A percentile compares a stretch with the other conserved stretches of the same genome.
Evolutionary conservation across 2,113 vertebrate species (phyloP).

Genomic region (Ia io): DNA sequence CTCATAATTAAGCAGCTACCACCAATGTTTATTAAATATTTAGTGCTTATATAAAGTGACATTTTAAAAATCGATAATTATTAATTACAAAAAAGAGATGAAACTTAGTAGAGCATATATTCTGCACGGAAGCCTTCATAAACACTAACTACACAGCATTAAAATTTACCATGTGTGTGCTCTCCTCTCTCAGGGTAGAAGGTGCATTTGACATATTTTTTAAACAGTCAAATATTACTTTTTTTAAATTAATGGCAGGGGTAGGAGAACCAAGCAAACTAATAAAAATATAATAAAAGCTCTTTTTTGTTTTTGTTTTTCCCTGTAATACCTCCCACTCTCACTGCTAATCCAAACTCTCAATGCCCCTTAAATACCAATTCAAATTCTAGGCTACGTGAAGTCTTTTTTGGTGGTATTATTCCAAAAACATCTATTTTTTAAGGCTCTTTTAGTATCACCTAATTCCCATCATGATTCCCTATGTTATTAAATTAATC

Average conservation of each 20-base stretch:
- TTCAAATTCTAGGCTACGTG: not conserved
- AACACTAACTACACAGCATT: not conserved
- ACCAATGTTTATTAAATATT: constrained; percentile 39
- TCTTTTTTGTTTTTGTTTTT: not conserved
- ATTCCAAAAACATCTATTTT: not conserved
- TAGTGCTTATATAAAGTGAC: constrained; percentile 44
- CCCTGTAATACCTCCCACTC: not conserved
- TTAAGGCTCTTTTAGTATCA: not conserved
- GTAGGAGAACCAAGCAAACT: not conserved
- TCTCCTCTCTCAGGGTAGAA: not conserved
- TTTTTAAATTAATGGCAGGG: not conserved
- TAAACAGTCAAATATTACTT: not conserved
- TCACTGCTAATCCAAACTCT: not conserved
- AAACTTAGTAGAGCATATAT: constrained; percentile 8
- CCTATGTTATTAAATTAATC: not conserved
- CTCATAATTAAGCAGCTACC: not conserved
- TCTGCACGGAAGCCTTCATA: not conserved
- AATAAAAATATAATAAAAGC: not conserved
- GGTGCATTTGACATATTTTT: not conserved
- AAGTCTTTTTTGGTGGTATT: not conserved
- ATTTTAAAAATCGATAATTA: constrained; percentile 65
- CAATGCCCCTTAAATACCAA: not conserved
- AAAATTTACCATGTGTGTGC: not conserved
- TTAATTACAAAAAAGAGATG: constrained; percentile 52
- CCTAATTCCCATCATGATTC: not conserved